Base-by-base conservation (phyloP, 30 jellyfish, hydroid and myxozoan genomes). In the Hydractinia symbiolongicarpus region DNA sequence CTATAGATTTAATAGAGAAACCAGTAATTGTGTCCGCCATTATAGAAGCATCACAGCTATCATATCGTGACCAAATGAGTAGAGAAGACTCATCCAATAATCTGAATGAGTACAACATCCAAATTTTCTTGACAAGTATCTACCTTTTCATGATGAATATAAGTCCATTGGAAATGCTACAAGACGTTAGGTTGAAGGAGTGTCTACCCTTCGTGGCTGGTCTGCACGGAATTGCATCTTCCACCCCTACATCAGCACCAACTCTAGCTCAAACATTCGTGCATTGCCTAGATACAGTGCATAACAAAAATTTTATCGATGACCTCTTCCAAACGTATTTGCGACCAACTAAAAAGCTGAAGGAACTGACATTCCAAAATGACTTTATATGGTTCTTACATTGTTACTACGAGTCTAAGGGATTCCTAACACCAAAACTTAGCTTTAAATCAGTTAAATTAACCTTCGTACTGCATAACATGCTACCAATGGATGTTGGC, bases 131-230 rank as follows among this genome's bases (percentile, higher is more conserved):
- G 61, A 53, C 80, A 6, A 71, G 80, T 5, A 71, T 71, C 9
- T 71, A 71, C 51, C 80, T 71, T 8, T 71, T 71, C 80, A 71
- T 71, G 80, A 30, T 71, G 13, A 71, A 71, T 67, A n/a, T 50
- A 8, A 5, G 60, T 19, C 80, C 80, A 5, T 30, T 53, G 54
- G 80, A 71, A 30, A 71, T 71, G 40, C 15, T n/a, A 50, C 54
- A 20, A 7, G 80, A 71, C 16, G 40, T 2, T 20, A 49, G 51
- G 8, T 71, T 71, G 60, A 49, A 71, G n/a, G 80, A 14, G 7
- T 71, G 80, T 71, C 51, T 71, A 4, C 80, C 80, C 7, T 20
- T 14, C n/a, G 61, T 71, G 66, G 80, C 80, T 9, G 80, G 61
- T 71, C 66, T 71, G 7, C 80, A 71, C 51, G 80, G 80, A 44